Evolutionary conservation across 2,888 invertebrate genomes (phyloP), one percentile per base, ranked within the genome.

Genomic region (Fabriciana adippe): DNA sequence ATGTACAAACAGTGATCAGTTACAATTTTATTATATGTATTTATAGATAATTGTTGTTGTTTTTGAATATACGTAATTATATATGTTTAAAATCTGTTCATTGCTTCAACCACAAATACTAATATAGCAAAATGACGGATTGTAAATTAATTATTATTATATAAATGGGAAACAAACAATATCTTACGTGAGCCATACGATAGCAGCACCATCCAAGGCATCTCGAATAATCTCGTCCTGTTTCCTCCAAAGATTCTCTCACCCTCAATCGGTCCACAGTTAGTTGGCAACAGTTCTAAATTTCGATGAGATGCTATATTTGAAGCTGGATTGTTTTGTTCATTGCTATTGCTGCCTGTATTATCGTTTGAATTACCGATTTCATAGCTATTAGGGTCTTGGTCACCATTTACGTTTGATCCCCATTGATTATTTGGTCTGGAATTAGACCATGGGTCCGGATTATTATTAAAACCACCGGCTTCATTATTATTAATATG

Each of bases 171-270:
- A 59, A 48, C n/a, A 47, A 57, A 26, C n/a, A 57, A 15, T 11
- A 16, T 31, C 21, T 75, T 77, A 92, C 92, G 77, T 66, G 88
- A 83, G 60, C 89, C 81, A 74, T 96, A 96, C 1, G 94, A 93
- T n/a, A 96, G 80, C 1, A 96, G 86, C 0, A 94, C 95, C 95
- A 96, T 95, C 96, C 96, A 96, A 0, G 96, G 96, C 84, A 94
- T 95, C 75, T 96, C 95, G 53, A 92, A 93, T 5, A 96, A 80
- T 0, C 82, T 83, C 0, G 96, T 94, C 68, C 90, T 86, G 55
- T 94, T 92, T 0, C 96, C 96, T 3, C 94, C 93, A 31, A 93
- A 86, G 57, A 96, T 94, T 75, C 94, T 93, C 55, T 93, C 89
- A 8, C 87, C 83, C 14, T 90, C 88, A 6, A 93, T 79, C 0